A percentile compares a stretch with the other conserved stretches of the same genome.
Evolutionary conservation across 2,888 invertebrate genomes (phyloP).

Genomic region (Cerastis rubricosa): DNA sequence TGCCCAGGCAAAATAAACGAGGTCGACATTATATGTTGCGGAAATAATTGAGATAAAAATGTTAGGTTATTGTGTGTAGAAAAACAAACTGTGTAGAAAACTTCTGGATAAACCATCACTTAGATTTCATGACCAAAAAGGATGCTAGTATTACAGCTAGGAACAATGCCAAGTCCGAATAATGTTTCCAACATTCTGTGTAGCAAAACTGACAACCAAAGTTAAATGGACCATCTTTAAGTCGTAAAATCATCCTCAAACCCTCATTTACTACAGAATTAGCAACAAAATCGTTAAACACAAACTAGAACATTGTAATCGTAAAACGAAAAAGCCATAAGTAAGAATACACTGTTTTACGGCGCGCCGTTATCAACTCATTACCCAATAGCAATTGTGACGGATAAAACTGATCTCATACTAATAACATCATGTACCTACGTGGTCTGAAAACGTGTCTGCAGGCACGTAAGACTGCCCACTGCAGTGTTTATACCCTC

Average conservation of each 20-base stretch:
- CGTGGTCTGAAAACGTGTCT: constrained; percentile 67
- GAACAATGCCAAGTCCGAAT: neutral
- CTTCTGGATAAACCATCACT: neutral
- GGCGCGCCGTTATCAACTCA: neutral
- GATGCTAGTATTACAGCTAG: neutral
- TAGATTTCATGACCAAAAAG: neutral
- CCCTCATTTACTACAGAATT: neutral
- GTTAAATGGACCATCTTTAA: neutral
- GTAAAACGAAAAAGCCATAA: constrained; percentile 12
- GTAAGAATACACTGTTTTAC: constrained; percentile 18
- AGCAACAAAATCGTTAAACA: constrained; percentile 21
- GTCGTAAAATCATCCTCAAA: constrained; percentile 8
- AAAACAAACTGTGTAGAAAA: too few species aligned
- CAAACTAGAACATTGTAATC: constrained; percentile 17
- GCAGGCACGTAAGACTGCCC: constrained; percentile 69
- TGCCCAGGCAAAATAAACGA: constrained; percentile 38
- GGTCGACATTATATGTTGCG: constrained; percentile 38
- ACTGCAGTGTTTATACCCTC: constrained; percentile 65
- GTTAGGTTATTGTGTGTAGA: neutral
- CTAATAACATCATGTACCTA: constrained; percentile 46
- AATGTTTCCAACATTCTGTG: neutral
- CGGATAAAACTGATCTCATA: constrained; percentile 42
- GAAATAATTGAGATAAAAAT: constrained; percentile 32
- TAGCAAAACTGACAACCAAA: constrained; percentile 6
- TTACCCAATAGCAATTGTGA: constrained; percentile 8